phyloP scores from a whole-genome alignment of 1,140 invertebrate genomes.

The Liolophura sinensis region DNA sequence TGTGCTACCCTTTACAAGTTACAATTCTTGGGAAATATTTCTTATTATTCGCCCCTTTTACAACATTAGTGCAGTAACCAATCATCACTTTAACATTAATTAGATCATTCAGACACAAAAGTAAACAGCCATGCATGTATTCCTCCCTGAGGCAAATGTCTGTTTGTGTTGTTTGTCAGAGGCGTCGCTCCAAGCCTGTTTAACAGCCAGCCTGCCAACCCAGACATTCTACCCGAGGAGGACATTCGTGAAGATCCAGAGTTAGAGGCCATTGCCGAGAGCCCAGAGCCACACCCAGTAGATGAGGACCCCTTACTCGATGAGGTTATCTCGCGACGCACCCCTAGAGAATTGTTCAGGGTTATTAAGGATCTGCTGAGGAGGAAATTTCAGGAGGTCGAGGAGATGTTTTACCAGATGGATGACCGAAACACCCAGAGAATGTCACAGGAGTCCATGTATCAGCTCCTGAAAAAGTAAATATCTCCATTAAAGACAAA shows the following conservation, averaged over 20 bases:
- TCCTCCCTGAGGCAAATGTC: no score
- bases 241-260: background rate
- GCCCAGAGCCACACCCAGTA: background rate
- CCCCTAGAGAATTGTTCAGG: slow-evolving; percentile 43
- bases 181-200: background rate
- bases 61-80: no score
- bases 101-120: no score
- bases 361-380: slow-evolving; percentile 50
- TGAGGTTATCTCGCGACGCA: slow-evolving; percentile 20
- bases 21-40: no score
- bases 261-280: background rate
- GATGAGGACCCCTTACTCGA: slow-evolving; percentile 19
- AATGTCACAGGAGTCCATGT: slow-evolving; percentile 55
- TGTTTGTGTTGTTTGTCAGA: background rate
- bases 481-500: background rate
- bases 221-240: background rate
- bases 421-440: slow-evolving; percentile 52
- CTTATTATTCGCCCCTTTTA: no score
- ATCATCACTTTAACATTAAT: no score
- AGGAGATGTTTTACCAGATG: slow-evolving; percentile 47
- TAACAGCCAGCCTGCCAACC: background rate
- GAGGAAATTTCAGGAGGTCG: slow-evolving; percentile 46
- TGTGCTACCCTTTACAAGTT: background rate
- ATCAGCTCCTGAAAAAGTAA: slow-evolving; percentile 48
- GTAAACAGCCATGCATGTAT: no score